Percentiles rank a stretch among this genome's conserved stretches.
Conservation (phyloP, 2,797 vertebrate genomes). For the Leptatherina wallacei region DNA sequence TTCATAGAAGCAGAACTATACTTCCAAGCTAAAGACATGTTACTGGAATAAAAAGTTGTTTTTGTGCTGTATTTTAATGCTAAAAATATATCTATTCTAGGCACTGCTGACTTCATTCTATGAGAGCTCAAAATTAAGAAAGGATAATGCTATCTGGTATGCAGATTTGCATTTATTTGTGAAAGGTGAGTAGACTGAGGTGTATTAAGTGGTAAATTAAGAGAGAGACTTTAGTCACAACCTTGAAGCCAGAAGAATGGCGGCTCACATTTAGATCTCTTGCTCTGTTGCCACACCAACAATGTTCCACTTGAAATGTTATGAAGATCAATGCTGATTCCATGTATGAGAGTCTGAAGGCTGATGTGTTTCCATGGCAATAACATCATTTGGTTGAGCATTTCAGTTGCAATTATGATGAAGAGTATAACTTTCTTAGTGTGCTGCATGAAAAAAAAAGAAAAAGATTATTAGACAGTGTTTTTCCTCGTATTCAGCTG, state of each 20-base stretch:
- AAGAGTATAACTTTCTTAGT: slow-evolving; percentile 15
- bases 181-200: not conserved
- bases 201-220: not conserved
- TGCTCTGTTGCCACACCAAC: slow-evolving; percentile 1
- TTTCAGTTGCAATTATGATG: slow-evolving; percentile 21
- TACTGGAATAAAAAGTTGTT: slow-evolving; percentile 1
- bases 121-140: slow-evolving; percentile 4
- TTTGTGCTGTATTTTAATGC: slow-evolving; percentile 7
- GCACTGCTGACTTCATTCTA: not conserved
- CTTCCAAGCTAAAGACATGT: not conserved
- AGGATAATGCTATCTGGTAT: not conserved
- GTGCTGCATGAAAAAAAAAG: slow-evolving; percentile 4
- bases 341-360: slow-evolving; percentile 15
- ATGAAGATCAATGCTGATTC: slow-evolving; percentile 13
- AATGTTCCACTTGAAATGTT: slow-evolving; percentile 6
- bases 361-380: slow-evolving; percentile 41
- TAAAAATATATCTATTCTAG: not conserved
- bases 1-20: not conserved
- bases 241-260: slow-evolving; percentile 6
- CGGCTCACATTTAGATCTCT: slow-evolving; percentile 7
- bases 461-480: not conserved
- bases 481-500: slow-evolving; percentile 2
- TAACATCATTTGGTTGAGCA: slow-evolving; percentile 37
- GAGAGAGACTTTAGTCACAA: slow-evolving; percentile 1
- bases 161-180: not conserved